Evolutionary conservation across 2,797 vertebrate species (phyloP), one percentile per base, ranked within the genome.

Genomic region (Cetoscarus ocellatus): DNA sequence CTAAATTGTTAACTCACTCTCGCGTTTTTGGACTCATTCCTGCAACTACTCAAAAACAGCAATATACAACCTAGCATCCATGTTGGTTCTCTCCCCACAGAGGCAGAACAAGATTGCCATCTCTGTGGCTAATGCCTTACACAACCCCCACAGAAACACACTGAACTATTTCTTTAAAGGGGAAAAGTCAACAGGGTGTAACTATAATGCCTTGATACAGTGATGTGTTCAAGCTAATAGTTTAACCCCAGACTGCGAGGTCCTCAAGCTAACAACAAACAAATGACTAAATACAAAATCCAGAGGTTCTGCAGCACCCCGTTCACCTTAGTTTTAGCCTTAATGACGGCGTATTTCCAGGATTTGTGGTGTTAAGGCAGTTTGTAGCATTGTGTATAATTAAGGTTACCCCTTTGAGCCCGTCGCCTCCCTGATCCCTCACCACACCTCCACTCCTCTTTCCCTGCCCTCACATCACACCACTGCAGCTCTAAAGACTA

Each of bases 341-440:
- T 88, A 91, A 91, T 91, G 85, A 91, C 76, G 91, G 87, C 89
- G 83, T 90, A 50, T 77, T 84, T 54, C 71, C 81, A 36, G 71
- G 80, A 80, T 86, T 83, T 91, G 87, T 91, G 90, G 83, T 81
- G 79, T 84, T 86, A 76, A 86, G 87, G 87, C 87, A 83, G 88
- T 84, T n/a, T 89, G 84, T 81, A 66, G 70, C 82, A 75, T 91
- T 88, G 85, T 89, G 87, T 90, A 27, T 27, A 92, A 92, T 93
- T 92, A 93, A 90, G 90, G 82, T 85, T 86, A 68, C 82, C 84
- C 79, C 80, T 88, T 72, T 43, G 66, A 73, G 77, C 75, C 69
- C 72, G 55, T 80, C 67, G 73, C 70, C 84, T 84, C 66, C 70
- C 69, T 11, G 40, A 73, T 62, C 62, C 76, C 45, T 72, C 18